Percentiles rank a stretch among this genome's conserved stretches.
Evolutionary conservation across 1,140 invertebrate genomes (phyloP).

Genomic region (Bombus cullumanus): DNA sequence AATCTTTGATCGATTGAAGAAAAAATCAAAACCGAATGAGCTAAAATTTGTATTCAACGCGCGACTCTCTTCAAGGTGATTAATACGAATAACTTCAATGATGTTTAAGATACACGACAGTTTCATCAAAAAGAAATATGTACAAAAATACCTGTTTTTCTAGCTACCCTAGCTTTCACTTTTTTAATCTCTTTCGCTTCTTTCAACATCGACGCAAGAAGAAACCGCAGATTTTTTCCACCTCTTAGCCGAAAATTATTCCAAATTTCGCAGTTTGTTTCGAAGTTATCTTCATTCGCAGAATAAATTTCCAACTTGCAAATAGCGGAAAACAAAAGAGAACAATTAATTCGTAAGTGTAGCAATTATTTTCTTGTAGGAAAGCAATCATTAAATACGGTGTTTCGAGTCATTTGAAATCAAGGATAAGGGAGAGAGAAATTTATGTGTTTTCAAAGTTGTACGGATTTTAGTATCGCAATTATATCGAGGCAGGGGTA

Average conservation of each 20-base stretch:
- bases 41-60: no score
- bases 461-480: constrained; percentile 67
- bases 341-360: not conserved
- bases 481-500: constrained; percentile 64
- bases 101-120: no score
- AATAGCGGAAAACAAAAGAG: no score
- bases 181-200: no score
- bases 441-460: constrained; percentile 57
- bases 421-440: constrained; percentile 9
- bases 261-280: not conserved
- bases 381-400: not conserved
- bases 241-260: not conserved
- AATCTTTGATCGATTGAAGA: not conserved
- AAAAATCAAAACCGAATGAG: no score
- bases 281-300: no score
- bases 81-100: not conserved
- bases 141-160: no score
- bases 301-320: not conserved
- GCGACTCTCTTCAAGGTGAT: not conserved
- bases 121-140: no score
- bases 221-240: not conserved
- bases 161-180: no score
- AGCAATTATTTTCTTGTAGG: not conserved
- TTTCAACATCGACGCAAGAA: not conserved
- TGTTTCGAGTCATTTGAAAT: not conserved